Conservation (phyloP, 2,888 invertebrate species). For the Alsophila aescularia region DNA sequence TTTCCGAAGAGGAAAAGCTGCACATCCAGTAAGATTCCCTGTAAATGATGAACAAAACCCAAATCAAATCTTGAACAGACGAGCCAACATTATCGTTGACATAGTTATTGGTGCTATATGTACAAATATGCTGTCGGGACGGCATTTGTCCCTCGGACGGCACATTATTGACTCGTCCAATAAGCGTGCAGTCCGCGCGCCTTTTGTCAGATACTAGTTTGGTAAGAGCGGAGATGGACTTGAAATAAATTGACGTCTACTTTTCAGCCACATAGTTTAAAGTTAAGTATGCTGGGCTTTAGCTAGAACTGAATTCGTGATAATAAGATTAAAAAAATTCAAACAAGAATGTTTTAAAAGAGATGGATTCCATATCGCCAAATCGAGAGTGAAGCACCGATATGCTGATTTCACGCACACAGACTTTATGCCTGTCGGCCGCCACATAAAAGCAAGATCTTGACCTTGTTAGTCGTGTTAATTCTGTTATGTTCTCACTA, state of each 20-base stretch:
- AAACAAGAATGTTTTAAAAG: too few species aligned
- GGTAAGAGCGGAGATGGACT: conserved; percentile 48
- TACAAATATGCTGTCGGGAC: conserved; percentile 59
- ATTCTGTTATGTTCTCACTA: too few species aligned
- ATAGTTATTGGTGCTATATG: conserved; percentile 65
- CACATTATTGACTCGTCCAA: conserved; percentile 83
- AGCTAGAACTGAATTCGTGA: too few species aligned
- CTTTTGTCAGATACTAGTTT: conserved; percentile 60
- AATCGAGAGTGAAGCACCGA: too few species aligned
- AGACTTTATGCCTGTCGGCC: too few species aligned
- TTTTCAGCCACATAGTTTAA: too few species aligned
- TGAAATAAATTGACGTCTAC: not conserved
- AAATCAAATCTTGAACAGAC: conserved; percentile 52
- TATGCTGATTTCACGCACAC: too few species aligned
- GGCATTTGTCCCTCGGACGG: conserved; percentile 61
- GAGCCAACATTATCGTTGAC: conserved; percentile 74
- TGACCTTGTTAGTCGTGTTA: too few species aligned
- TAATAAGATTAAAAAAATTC: too few species aligned
- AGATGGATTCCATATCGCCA: too few species aligned
- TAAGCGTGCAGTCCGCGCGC: conserved; percentile 75
- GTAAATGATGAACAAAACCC: conserved; percentile 37
- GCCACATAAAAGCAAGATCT: too few species aligned
- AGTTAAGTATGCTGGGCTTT: too few species aligned
- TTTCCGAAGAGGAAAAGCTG: not conserved
- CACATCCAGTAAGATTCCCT: conserved; percentile 5